Evolutionary conservation across 2,113 vertebrate genomes (phyloP), one percentile per base, ranked within the genome.

Genomic region (Steatornis caripensis): DNA sequence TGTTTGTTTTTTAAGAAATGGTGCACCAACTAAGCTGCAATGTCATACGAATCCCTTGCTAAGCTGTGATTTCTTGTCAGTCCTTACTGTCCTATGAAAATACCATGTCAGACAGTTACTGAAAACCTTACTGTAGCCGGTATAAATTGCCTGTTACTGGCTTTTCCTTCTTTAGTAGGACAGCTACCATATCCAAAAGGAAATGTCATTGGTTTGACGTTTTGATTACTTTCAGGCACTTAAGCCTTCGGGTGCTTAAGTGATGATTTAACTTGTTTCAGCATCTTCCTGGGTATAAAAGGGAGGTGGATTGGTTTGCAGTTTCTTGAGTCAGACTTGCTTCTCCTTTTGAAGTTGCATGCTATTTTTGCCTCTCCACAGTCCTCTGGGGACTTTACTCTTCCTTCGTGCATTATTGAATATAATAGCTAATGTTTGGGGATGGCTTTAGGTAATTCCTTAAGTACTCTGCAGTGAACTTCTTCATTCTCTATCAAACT

Each of bases 381-480:
- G 69, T 91, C 91, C 91, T 80, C 41, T 69, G 78, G 78, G 90
- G 88, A 17, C 81, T 49, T 24, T 37, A 2, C 75, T 16, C 64
- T 80, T 82, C 36, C 39, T 80, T 55, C 9, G 51, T 91, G 89
- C 77, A 61, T 89, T 76, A 94, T 32, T 93, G 69, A 85, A 89
- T 85, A 55, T 68, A 84, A 84, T 34, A 65, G 74, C 74, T 89
- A 43, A 85, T 90, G 91, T 91, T 83, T 90, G 84, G 90, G 94
- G 87, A 85, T 90, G 93, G 87, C 90, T 96, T 90, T 69, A 72
- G 77, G 91, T 85, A 89, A 95, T 89, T 94, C 89, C 81, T 45
- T 72, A 45, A 91, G 80, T 36, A 76, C 66, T 91, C 61, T 83
- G 74, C 12, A 15, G 81, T 85, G 77, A 94, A 72, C 57, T 79